phyloP scores from a whole-genome alignment of 2,113 vertebrate genomes.

The Percopsis transmontana region DNA sequence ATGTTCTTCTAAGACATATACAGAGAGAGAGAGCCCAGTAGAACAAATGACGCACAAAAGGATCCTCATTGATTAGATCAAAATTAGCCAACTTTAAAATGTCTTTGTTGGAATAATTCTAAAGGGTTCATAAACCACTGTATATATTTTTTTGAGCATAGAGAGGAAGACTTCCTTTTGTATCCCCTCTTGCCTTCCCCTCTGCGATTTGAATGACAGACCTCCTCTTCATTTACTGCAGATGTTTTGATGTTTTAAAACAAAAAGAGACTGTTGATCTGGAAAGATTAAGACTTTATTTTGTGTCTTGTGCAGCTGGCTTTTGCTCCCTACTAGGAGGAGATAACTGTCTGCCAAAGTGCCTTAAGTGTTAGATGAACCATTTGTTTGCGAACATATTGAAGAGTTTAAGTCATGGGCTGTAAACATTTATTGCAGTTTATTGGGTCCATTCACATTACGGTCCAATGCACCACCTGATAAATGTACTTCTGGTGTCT shows the following conservation, averaged over 20 bases:
- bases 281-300: slow-evolving; percentile 45
- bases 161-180: neutral
- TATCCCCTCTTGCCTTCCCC: slow-evolving; percentile 8
- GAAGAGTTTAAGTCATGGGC: slow-evolving; percentile 60
- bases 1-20: too few relatives aligned
- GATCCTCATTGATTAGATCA: too few relatives aligned
- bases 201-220: slow-evolving; percentile 38
- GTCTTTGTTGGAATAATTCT: too few relatives aligned
- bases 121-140: too few relatives aligned
- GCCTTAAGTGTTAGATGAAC: slow-evolving; percentile 54
- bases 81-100: too few relatives aligned
- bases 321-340: slow-evolving; percentile 42
- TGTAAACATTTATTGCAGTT: slow-evolving; percentile 70
- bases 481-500: slow-evolving; percentile 31
- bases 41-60: too few relatives aligned
- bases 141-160: too few relatives aligned
- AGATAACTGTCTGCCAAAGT: slow-evolving; percentile 49
- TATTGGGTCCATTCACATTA: slow-evolving; percentile 53
- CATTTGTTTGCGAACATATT: slow-evolving; percentile 62
- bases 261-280: slow-evolving; percentile 45
- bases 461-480: slow-evolving; percentile 56
- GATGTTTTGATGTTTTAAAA: slow-evolving; percentile 60
- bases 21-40: too few relatives aligned
- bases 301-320: slow-evolving; percentile 62
- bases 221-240: slow-evolving; percentile 60